Percentiles rank a stretch among this genome's conserved stretches.
phyloP scores from a whole-genome alignment of 2,113 vertebrate genomes.

The Sakesphorus luctuosus region DNA sequence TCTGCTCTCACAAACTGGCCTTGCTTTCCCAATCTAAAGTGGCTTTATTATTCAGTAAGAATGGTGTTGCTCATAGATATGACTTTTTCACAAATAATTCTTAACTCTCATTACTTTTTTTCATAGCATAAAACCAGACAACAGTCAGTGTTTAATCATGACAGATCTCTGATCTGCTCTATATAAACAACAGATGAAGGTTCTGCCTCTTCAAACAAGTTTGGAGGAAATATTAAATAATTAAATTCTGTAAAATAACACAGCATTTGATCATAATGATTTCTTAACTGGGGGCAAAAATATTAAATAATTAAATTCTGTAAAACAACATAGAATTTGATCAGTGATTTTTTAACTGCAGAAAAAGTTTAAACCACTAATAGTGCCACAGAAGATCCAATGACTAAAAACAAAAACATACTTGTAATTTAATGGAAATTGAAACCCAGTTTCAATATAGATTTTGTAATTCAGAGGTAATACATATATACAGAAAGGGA shows the following conservation, averaged over 20 bases:
- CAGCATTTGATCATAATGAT: rapidly evolving
- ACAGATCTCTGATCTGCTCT: background rate
- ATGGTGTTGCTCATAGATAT: background rate
- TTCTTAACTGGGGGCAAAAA: background rate
- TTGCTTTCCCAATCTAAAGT: background rate
- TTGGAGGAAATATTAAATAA: background rate
- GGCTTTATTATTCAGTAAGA: background rate
- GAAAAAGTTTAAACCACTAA: background rate
- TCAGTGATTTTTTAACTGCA: background rate
- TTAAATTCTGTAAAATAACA: background rate
- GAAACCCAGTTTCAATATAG: background rate
- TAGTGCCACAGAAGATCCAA: background rate
- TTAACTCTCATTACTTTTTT: background rate
- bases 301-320: background rate
- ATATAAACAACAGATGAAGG: background rate
- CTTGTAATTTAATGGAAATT: background rate
- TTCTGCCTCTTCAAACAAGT: background rate
- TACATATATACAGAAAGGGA: background rate
- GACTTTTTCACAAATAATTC: background rate
- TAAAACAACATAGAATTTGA: background rate
- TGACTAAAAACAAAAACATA: background rate
- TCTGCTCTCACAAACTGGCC: background rate
- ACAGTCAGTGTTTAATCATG: background rate
- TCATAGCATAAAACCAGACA: background rate
- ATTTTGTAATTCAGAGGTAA: background rate